Conservation (phyloP, 1,140 invertebrate genomes). For the Heliothis virescens region DNA sequence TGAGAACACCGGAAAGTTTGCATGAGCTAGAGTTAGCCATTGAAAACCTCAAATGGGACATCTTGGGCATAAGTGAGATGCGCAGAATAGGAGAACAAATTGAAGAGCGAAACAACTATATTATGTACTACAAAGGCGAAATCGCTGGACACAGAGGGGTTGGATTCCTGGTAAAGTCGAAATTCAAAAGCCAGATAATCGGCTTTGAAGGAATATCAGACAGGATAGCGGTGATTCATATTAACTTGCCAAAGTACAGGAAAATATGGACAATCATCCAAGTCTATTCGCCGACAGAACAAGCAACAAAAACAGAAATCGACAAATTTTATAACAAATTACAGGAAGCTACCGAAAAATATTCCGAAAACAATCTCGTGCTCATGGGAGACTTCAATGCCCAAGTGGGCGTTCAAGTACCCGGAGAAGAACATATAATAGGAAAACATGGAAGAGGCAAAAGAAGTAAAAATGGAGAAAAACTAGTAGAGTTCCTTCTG, state of each 20-base stretch:
- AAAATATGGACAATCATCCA: constrained; percentile 60
- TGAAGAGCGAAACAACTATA: constrained; percentile 49
- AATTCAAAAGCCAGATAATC: constrained; percentile 51
- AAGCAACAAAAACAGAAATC: constrained; percentile 50
- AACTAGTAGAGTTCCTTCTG: constrained; percentile 56
- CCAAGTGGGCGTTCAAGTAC: constrained; percentile 49
- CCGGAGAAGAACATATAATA: constrained; percentile 58
- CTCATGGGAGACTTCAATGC: constrained; percentile 66
- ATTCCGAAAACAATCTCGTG: constrained; percentile 55
- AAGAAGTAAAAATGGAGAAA: constrained; percentile 64
- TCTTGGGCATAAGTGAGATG: constrained; percentile 61
- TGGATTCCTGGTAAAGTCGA: constrained; percentile 59
- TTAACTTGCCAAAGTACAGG: constrained; percentile 47
- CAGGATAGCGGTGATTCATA: constrained; percentile 47
- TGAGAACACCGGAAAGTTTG: constrained; percentile 58
- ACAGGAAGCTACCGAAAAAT: constrained; percentile 50
- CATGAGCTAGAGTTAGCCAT: constrained; percentile 53
- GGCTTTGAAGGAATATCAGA: constrained; percentile 54
- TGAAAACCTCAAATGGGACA: constrained; percentile 56
- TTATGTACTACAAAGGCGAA: constrained; percentile 59
- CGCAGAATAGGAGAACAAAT: constrained; percentile 60
- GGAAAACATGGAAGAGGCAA: constrained; percentile 58
- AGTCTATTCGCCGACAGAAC: constrained; percentile 63
- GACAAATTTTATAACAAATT: constrained; percentile 56
- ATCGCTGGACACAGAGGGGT: constrained; percentile 55